Evolutionary conservation across 2,888 invertebrate species (phyloP).

Genomic region (Stenoptilia bipunctidactyla): DNA sequence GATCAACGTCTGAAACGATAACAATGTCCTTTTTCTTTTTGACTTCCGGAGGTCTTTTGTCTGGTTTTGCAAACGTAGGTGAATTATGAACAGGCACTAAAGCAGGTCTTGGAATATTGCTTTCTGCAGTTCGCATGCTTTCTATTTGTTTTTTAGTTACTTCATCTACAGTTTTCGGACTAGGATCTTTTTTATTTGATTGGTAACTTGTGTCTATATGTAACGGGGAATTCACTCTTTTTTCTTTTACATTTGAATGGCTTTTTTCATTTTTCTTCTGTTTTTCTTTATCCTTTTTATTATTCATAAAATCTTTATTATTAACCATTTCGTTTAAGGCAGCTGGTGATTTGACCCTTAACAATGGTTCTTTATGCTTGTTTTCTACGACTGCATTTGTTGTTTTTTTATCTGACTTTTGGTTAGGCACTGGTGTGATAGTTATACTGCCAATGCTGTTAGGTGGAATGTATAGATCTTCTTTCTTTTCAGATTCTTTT

Average conservation of each 20-base stretch:
- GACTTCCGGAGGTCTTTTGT: constrained; percentile 47
- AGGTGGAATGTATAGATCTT: constrained; percentile 46
- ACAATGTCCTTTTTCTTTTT: constrained; percentile 56
- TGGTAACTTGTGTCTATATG: constrained; percentile 46
- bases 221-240: constrained; percentile 31
- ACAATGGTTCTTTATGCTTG: constrained; percentile 34
- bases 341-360: constrained; percentile 56
- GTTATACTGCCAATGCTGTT: constrained; percentile 60
- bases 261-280: constrained; percentile 30
- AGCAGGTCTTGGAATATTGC: constrained; percentile 49
- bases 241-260: constrained; percentile 25
- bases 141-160: constrained; percentile 47
- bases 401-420: constrained; percentile 29
- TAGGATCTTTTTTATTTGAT: constrained; percentile 34
- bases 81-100: constrained; percentile 50
- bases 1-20: constrained; percentile 52
- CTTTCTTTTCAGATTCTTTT: constrained; percentile 33
- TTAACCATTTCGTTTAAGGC: constrained; percentile 54
- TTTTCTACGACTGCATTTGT: constrained; percentile 11
- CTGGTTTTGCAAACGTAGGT: constrained; percentile 57
- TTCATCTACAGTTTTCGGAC: constrained; percentile 38
- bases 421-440: constrained; percentile 46
- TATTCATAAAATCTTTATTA: background rate
- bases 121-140: constrained; percentile 42
- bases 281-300: constrained; percentile 31